Percentiles rank a stretch among this genome's conserved stretches.
phyloP scores from a whole-genome alignment of 2,888 invertebrate species.

The Hydroisotoma schaefferi region DNA sequence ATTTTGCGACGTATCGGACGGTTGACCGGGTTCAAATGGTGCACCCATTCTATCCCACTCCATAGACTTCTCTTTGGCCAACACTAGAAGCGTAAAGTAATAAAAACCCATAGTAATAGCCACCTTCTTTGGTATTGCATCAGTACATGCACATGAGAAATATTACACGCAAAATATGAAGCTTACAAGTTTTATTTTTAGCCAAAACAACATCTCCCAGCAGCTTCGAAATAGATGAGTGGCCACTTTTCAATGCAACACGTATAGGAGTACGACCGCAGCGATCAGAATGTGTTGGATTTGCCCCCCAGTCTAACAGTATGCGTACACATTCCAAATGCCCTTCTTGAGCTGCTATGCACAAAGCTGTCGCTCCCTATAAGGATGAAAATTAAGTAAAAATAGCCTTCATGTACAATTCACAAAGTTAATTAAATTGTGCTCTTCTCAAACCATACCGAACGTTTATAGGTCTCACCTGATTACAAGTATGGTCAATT shows the following conservation, averaged over 20 bases:
- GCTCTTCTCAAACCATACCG: not conserved
- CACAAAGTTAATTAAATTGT: not conserved
- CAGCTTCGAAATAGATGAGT: constrained; percentile 74
- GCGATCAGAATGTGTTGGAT: constrained; percentile 70
- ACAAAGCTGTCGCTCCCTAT: constrained; percentile 80
- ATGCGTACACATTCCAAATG: constrained; percentile 80
- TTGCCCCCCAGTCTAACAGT: constrained; percentile 76
- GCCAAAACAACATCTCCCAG: constrained; percentile 72
- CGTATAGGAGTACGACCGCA: constrained; percentile 82
- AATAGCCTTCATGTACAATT: not conserved
- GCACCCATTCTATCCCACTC: constrained; percentile 52
- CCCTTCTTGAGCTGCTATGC: constrained; percentile 94
- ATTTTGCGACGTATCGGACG: constrained; percentile 35
- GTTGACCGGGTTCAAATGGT: constrained; percentile 33
- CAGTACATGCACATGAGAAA: no score
- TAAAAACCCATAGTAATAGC: no score
- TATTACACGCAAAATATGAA: no score
- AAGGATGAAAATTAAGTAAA: constrained; percentile 47
- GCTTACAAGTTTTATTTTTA: constrained; percentile 46
- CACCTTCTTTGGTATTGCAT: no score
- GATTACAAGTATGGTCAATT: constrained; percentile 87
- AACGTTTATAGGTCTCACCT: constrained; percentile 52
- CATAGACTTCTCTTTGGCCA: constrained; percentile 79
- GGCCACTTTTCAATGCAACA: constrained; percentile 87
- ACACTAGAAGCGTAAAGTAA: constrained; percentile 62